Conservation (phyloP, 1,140 invertebrate species). For the Lordiphosa clarofinis region DNA sequence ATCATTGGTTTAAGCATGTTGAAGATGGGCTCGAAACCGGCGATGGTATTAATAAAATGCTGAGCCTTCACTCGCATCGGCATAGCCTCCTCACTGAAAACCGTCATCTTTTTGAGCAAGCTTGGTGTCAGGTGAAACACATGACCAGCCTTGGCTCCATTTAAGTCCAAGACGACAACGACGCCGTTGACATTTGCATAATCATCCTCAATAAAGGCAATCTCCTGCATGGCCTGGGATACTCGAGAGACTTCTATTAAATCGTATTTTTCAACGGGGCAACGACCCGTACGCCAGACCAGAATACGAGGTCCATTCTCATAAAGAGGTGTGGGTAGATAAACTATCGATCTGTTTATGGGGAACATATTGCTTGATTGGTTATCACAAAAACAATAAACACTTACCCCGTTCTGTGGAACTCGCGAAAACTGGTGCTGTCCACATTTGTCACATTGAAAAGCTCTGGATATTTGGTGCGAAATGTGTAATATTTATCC, state of each 20-base stretch:
- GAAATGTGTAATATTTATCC: slow-evolving; percentile 83
- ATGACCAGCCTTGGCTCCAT: slow-evolving; percentile 77
- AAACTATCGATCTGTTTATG: slow-evolving; percentile 39
- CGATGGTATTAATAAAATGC: slow-evolving; percentile 81
- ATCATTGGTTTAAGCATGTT: slow-evolving; percentile 81
- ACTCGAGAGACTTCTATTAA: slow-evolving; percentile 50
- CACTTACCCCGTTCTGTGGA: slow-evolving; percentile 81
- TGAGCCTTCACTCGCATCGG: slow-evolving; percentile 80
- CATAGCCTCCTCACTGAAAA: slow-evolving; percentile 80
- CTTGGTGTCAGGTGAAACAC: slow-evolving; percentile 80
- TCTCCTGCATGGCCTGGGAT: slow-evolving; percentile 46
- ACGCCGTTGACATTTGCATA: slow-evolving; percentile 80
- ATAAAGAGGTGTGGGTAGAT: slow-evolving; percentile 69
- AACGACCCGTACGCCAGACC: slow-evolving; percentile 42
- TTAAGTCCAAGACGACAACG: slow-evolving; percentile 80
- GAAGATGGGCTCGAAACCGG: slow-evolving; percentile 81
- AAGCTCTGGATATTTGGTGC: slow-evolving; percentile 82
- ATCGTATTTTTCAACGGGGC: slow-evolving; percentile 49
- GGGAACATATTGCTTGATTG: too few species aligned
- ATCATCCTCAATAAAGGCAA: slow-evolving; percentile 80
- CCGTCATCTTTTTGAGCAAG: slow-evolving; percentile 80
- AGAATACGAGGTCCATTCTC: slow-evolving; percentile 52
- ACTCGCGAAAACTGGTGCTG: slow-evolving; percentile 70
- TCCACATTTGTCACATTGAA: slow-evolving; percentile 69
- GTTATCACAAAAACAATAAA: background rate